These are phyloP conservation scores for Cyprinodon variegatus DNA, from an alignment of 2,113 vertebrate genomes.

Conservation along the genomic window DNA sequence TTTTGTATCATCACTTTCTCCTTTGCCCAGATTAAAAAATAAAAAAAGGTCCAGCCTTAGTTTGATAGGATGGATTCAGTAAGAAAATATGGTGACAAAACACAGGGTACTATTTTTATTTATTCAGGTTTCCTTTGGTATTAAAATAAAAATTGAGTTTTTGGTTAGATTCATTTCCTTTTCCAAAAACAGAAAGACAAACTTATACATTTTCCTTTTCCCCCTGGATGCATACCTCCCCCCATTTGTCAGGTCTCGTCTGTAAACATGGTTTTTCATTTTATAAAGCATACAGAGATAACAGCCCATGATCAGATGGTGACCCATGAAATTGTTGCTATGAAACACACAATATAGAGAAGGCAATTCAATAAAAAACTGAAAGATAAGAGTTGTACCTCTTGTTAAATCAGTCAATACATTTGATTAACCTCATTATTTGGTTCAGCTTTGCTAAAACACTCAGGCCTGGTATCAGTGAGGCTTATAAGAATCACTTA, in stretches of 20 bases:
- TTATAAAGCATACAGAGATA: not conserved
- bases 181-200: not conserved
- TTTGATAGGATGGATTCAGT: not conserved
- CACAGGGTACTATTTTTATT: not conserved
- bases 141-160: not conserved
- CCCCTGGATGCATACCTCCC: too few relatives aligned
- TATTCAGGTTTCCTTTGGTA: not conserved
- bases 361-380: not conserved
- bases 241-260: not conserved
- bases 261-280: not conserved
- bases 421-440: not conserved
- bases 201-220: too few relatives aligned
- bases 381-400: not conserved
- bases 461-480: not conserved
- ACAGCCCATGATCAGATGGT: not conserved
- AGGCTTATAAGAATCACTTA: not conserved
- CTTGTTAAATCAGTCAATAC: not conserved
- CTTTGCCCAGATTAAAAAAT: not conserved
- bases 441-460: not conserved
- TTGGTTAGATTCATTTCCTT: not conserved
- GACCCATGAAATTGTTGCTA: not conserved
- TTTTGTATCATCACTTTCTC: constrained; percentile 34
- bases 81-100: not conserved
- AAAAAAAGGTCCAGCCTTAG: not conserved
- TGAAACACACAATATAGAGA: not conserved